A percentile compares a stretch with the other conserved stretches of the same genome.
Evolutionary conservation across 1,140 invertebrate genomes (phyloP).

Genomic region (Asobara japonica): DNA sequence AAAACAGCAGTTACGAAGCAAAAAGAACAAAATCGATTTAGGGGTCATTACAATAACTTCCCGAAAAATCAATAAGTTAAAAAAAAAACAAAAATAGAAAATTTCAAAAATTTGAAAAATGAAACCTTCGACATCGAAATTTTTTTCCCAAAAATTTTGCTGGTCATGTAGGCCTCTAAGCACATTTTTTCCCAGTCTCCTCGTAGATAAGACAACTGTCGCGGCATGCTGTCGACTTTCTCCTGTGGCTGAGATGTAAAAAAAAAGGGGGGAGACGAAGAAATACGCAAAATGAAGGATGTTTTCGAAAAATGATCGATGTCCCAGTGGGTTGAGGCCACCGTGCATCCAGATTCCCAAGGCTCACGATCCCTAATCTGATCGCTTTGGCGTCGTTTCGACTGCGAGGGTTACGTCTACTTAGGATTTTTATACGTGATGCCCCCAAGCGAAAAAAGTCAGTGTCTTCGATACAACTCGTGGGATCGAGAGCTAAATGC

Average conservation of each 20-base stretch:
- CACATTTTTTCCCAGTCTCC: not conserved
- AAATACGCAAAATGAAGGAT: conserved; percentile 21
- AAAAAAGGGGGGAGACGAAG: not conserved
- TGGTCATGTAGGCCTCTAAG: too few relatives aligned
- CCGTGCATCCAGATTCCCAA: conserved; percentile 9
- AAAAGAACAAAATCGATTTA: too few relatives aligned
- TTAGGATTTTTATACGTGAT: conserved; percentile 10
- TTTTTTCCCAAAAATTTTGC: too few relatives aligned
- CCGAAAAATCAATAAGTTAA: too few relatives aligned
- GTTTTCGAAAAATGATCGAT: conserved; percentile 20
- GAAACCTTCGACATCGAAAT: too few relatives aligned
- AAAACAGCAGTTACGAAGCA: too few relatives aligned
- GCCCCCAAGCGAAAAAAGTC: not conserved
- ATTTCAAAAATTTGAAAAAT: too few relatives aligned
- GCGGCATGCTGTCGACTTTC: conserved; percentile 15
- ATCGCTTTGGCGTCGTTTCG: not conserved
- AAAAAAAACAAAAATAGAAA: too few relatives aligned
- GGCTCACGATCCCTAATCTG: conserved; percentile 21
- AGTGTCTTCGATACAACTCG: not conserved
- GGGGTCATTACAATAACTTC: too few relatives aligned
- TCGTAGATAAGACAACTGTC: not conserved
- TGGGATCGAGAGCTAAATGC: conserved; percentile 1
- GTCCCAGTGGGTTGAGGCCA: conserved; percentile 16
- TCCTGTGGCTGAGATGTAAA: not conserved
- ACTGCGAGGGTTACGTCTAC: not conserved